phyloP scores from a whole-genome alignment of 2,797 vertebrate genomes.

The Perodicticus potto region DNA sequence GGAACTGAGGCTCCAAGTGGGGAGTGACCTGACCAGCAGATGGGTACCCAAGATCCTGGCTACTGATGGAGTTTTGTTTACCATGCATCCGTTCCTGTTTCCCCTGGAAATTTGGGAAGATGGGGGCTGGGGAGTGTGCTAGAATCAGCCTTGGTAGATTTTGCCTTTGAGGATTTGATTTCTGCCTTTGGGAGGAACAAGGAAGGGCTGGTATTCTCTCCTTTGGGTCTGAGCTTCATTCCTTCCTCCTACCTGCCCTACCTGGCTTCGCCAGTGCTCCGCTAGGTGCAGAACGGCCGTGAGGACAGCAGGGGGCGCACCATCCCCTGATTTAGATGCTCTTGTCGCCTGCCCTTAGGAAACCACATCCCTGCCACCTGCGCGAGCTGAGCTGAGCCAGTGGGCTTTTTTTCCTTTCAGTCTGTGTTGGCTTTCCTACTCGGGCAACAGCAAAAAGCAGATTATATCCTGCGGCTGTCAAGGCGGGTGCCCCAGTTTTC shows the following conservation, averaged over 20 bases:
- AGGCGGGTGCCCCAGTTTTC: background rate
- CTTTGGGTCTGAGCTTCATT: background rate
- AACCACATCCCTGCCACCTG: background rate
- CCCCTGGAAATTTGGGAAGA: background rate
- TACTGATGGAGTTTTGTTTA: slow-evolving; percentile 25
- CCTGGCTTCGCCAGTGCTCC: background rate
- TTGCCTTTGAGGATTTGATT: background rate
- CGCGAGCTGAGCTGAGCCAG: no score
- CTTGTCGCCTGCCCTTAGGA: background rate
- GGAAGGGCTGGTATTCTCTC: background rate
- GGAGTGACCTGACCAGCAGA: background rate
- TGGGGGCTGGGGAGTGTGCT: background rate
- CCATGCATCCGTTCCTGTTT: background rate
- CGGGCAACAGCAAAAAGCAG: background rate
- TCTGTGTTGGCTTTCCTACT: background rate
- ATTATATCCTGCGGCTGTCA: background rate
- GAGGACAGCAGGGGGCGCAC: slow-evolving; percentile 65
- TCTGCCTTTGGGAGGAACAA: background rate
- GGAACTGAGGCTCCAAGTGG: background rate
- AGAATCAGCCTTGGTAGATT: background rate
- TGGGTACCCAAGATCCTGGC: background rate
- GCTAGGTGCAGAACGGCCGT: background rate
- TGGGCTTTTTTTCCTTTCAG: background rate
- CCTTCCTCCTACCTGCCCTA: background rate
- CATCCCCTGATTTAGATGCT: background rate